Evolutionary conservation across 2,113 vertebrate genomes (phyloP), one percentile per base, ranked within the genome.

Genomic region (Psophia crepitans): DNA sequence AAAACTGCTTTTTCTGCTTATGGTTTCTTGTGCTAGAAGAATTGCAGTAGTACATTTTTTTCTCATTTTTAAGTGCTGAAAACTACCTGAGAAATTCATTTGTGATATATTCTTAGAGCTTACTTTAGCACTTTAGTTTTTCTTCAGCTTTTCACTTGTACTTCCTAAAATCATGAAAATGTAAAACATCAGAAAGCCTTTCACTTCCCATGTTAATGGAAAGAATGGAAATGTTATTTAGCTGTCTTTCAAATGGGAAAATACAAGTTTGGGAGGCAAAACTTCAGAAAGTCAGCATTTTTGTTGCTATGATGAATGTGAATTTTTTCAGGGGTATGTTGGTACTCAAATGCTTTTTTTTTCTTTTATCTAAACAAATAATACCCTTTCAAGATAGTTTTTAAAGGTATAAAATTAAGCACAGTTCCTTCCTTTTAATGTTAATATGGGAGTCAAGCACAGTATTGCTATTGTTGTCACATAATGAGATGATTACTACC

Each of bases 401-500:
- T 87, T 56, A 64, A 32, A 87, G 56, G 24, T 69, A 58, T 64
- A 49, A 66, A 78, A 71, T 94, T 69, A 89, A 82, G 32, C 54
- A 32, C 33, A 33, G 32, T 81, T 75, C 69, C 44, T 78, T 86
- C 39, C 18, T 87, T 84, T 87, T 84, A 60, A 86, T 56, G 70
- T 61, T 83, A 65, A 28, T 35, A 73, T 80, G n/a, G 51, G 73
- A 83, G 84, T 86, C 54, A 80, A 92, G 71, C 61, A 54, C 37
- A 39, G 41, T 18, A 64, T 78, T 94, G 61, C 87, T 58, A 58
- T 58, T 94, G 83, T 80, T 94, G 83, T 87, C 91, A 86, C 76
- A 86, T 91, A 89, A 95, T 94, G 89, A 96, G 86, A 89, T 96
- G 86, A 96, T 95, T 97, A 84, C 90, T 86, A 82, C 84, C 84